Evolutionary conservation across 2,888 invertebrate species (phyloP), one percentile per base, ranked within the genome.

Genomic region (Alcis repandata): DNA sequence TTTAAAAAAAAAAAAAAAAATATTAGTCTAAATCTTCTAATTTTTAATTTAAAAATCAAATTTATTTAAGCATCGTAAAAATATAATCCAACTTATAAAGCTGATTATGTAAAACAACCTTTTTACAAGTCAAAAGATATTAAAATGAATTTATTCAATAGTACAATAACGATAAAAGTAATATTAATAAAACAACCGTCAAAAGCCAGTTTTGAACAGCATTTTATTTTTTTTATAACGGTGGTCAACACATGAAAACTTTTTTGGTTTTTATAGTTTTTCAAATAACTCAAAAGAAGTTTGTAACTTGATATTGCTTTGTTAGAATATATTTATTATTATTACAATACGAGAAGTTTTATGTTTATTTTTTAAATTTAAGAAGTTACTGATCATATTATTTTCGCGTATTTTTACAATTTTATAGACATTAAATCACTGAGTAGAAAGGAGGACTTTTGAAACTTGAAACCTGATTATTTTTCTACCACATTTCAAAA

Each of bases 101-200:
- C 13, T 8, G 22, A 46, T 46, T 27, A 48, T 48, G 46, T 27
- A 27, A 48, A 32, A 22, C 1, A 27, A 9, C 27, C 32, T 27
- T 51, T 43, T 48, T 41, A 49, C 8, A 17, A 41, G n/a, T 22
- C 19, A 6, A 15, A 45, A 49, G 33, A 20, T 38, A 20, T 11
- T 20, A 13, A 45, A 22, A 45, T 45, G 11, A 33, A 19, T 58
- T 15, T 58, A 48, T 58, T 38, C 11, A 58, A 38, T 58, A 27
- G 33, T 17, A 58, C 2, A 48, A 56, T 52, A 56, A 63, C 51
- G 27, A 59, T 56, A 58, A 45, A 56, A 40, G 38, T n/a, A 46
- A 20, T 59, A 54, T 59, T 48, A 67, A 59, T 67, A 63, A 61
- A 68, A 68, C n/a, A 58, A 53, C 58, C 60, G 38, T 60, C 27